Evolutionary conservation across 2,797 vertebrate genomes (phyloP), one percentile per base, ranked within the genome.

Genomic region (Trachops cirrhosus): DNA sequence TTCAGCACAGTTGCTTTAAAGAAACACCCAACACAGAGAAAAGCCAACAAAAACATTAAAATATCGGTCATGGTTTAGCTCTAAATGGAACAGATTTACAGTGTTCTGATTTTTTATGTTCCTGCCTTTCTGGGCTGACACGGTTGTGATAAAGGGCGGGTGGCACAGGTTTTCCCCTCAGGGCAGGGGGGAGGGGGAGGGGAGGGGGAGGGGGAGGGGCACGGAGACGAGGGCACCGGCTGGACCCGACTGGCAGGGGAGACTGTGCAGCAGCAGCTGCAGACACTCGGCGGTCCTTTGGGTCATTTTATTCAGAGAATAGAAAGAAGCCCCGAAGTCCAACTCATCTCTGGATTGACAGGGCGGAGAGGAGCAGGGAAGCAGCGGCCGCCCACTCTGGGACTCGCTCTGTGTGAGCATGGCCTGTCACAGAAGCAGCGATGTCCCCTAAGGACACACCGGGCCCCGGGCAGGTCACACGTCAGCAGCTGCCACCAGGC

Each of bases 361-460:
- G 10, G 39, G 89, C 8, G 29, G 34, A 34, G n/a, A 41, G 26
- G 9, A 29, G 14, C 7, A 1, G 16, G 41, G 41, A 41, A 29
- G 29, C 9, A 5, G 32, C 10, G 0, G 10, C 19, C 16, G 16
- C 44, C 8, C 29, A 3, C 1, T 12, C n/a, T 1, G 44, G 32
- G 74, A 2, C 5, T 4, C 0, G 32, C 18, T 32, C 73, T 11
- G 44, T 50, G 5, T 12, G 9, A 48, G 4, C 44, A 6, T 4
- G 1, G 29, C n/a, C 1, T 18, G 64, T 67, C 64, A 19, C n/a
- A 34, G 9, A n/a, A 9, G n/a, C 18, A 34, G n/a, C 7, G 2
- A 16, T 5, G 29, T 16, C 6, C 29, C 59, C 26, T 3, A 16
- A 3, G 6, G 16, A 32, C 59, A 64, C 59, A 64, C 14, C 29